A percentile compares a stretch with the other conserved stretches of the same genome.
These are phyloP conservation scores for Eurystomus gularis DNA, from an alignment of 2,113 vertebrate species.

Conservation along the genomic window DNA sequence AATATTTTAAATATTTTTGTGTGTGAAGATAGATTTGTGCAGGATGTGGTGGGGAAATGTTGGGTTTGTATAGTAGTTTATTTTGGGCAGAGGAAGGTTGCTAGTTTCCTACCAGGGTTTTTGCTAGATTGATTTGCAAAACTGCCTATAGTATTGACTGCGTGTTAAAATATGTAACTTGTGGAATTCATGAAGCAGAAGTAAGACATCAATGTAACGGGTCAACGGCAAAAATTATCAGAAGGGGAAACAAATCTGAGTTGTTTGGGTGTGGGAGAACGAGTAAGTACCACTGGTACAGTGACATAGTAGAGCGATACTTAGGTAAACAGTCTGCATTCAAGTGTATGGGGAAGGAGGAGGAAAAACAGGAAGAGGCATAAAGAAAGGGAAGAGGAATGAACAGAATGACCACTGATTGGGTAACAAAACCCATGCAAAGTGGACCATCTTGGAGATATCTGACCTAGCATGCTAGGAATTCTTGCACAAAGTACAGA, in stretches of 20 bases:
- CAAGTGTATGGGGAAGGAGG: not conserved
- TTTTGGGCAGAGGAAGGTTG: not conserved
- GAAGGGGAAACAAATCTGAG: not conserved
- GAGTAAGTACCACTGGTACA: not conserved
- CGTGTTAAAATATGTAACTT: not conserved
- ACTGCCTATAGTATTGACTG: not conserved
- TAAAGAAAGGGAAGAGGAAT: not conserved
- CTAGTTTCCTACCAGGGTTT: not conserved
- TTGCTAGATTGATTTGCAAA: not conserved
- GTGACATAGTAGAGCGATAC: not conserved
- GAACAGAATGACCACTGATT: not conserved
- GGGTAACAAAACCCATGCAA: not conserved
- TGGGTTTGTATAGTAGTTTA: slow-evolving; percentile 1
- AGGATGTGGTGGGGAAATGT: not conserved
- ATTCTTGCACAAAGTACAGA: not conserved
- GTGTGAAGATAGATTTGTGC: not conserved
- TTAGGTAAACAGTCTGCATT: not conserved
- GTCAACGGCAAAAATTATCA: not conserved
- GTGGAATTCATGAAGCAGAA: not conserved
- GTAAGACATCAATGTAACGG: not conserved
- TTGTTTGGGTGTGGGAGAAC: not conserved
- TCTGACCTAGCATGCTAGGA: not conserved
- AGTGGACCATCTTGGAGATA: not conserved
- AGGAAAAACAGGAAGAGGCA: not conserved
- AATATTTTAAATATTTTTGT: not conserved